Evolutionary conservation across 1,140 invertebrate species (phyloP).

Genomic region (Drosophila nikananu): DNA sequence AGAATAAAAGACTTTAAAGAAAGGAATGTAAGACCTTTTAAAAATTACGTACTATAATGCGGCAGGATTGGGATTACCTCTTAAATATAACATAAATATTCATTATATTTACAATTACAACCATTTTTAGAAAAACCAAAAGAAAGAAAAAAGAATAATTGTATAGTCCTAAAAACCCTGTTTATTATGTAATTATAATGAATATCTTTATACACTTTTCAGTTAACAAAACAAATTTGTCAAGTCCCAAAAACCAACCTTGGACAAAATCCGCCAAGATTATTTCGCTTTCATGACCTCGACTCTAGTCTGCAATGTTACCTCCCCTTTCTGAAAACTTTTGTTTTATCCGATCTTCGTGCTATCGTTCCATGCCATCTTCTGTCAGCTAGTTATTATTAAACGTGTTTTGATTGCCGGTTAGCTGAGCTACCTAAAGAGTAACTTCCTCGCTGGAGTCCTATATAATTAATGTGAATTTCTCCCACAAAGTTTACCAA

Average conservation of each 20-base stretch:
- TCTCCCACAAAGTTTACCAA: slow-evolving; percentile 55
- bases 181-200: background rate
- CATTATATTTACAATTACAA: background rate
- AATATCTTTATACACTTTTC: background rate
- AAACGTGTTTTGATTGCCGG: slow-evolving; percentile 61
- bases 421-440: slow-evolving; percentile 40
- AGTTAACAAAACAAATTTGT: background rate
- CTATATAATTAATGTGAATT: slow-evolving; percentile 64
- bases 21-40: no score
- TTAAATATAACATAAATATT: background rate
- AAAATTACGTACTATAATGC: no score
- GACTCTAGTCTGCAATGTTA: background rate
- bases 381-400: slow-evolving; percentile 34
- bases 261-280: background rate
- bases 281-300: background rate
- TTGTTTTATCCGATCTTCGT: slow-evolving; percentile 21
- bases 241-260: background rate
- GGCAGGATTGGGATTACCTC: background rate
- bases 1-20: background rate
- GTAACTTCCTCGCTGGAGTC: slow-evolving; percentile 24
- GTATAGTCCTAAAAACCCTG: background rate
- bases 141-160: no score
- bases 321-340: background rate
- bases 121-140: no score
- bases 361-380: slow-evolving; percentile 11